Evolutionary conservation across 2,113 vertebrate species (phyloP).

Genomic region (Rhombomys opimus): DNA sequence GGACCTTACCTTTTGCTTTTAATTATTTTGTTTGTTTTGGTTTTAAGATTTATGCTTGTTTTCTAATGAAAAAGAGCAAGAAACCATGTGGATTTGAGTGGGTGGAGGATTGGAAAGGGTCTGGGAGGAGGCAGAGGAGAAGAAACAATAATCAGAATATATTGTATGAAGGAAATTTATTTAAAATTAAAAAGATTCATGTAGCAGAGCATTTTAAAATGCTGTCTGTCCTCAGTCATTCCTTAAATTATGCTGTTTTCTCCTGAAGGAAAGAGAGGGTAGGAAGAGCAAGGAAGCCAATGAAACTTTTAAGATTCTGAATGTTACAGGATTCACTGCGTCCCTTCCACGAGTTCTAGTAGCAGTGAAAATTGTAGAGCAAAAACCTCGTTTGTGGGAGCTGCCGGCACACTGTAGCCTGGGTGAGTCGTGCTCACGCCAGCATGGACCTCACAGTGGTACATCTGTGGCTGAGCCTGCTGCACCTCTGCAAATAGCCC

Average conservation of each 20-base stretch:
- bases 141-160: background rate
- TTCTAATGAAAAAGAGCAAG: background rate
- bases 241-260: background rate
- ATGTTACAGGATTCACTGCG: background rate
- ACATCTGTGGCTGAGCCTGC: no score
- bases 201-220: background rate
- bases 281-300: background rate
- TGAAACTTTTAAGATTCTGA: no score
- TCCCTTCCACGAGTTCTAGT: background rate
- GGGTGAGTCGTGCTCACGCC: background rate
- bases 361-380: no score
- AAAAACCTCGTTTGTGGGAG: background rate
- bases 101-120: background rate
- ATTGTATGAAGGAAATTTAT: background rate
- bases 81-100: background rate
- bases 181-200: background rate
- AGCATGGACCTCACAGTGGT: no score
- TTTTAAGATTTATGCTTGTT: background rate
- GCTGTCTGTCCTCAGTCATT: background rate
- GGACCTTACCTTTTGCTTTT: background rate
- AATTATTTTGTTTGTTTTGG: conserved; percentile 1
- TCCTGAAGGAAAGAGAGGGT: background rate
- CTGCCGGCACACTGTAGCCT: no score
- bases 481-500: background rate
- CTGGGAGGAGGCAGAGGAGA: background rate